Evolutionary conservation across 2,113 vertebrate genomes (phyloP).

Genomic region (Micronisus gabar): DNA sequence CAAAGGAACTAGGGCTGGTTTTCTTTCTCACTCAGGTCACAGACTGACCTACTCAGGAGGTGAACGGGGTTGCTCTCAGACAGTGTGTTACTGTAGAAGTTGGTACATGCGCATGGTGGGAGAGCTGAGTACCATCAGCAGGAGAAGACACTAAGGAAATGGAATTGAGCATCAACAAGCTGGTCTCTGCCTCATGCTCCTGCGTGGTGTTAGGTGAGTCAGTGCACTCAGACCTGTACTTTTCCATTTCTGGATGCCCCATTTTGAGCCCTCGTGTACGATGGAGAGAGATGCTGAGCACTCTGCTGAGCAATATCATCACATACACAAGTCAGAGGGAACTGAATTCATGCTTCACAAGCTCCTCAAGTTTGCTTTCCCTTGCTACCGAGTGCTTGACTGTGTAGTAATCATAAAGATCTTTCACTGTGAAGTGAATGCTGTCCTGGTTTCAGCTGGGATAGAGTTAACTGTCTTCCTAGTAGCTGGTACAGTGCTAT

Average conservation of each 20-base stretch:
- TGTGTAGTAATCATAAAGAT: neutral
- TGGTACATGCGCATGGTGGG: accelerated
- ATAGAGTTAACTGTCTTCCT: too few species aligned
- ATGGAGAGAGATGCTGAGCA: neutral
- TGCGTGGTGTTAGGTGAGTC: neutral
- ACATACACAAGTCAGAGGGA: neutral
- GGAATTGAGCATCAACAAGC: neutral
- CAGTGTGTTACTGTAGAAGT: neutral
- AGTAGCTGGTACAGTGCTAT: too few species aligned
- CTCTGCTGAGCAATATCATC: neutral
- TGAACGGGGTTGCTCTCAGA: neutral
- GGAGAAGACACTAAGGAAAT: neutral
- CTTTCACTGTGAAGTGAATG: neutral
- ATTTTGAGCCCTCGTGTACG: neutral
- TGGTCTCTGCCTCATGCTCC: neutral
- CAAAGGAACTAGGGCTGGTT: neutral
- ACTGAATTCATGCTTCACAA: neutral
- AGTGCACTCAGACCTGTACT: neutral
- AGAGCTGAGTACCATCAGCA: neutral
- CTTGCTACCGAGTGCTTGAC: neutral
- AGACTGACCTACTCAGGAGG: neutral
- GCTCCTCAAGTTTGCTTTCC: neutral
- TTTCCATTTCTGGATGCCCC: neutral
- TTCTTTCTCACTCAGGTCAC: neutral
- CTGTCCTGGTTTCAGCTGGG: too few species aligned